phyloP scores from a whole-genome alignment of 2,113 vertebrate species.

The Archilochus colubris region DNA sequence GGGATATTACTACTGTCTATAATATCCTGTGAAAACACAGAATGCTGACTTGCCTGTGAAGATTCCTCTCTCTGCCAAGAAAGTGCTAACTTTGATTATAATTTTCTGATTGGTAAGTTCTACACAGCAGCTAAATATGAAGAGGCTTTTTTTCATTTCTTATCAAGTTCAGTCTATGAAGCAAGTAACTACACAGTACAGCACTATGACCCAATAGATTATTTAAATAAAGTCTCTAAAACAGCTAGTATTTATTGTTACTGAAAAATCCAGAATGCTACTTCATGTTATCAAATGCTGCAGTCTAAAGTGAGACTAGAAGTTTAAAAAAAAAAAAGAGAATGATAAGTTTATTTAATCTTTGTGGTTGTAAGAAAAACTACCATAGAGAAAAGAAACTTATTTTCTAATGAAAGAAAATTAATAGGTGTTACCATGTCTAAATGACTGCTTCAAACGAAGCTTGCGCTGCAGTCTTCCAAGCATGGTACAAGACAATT shows the following conservation, averaged over 20 bases:
- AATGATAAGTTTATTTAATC: neutral
- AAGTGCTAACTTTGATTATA: neutral
- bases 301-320: neutral
- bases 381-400: neutral
- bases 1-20: neutral
- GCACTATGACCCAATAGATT: neutral
- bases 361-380: neutral
- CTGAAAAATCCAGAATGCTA: neutral
- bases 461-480: neutral
- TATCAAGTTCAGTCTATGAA: neutral
- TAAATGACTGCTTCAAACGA: neutral
- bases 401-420: neutral
- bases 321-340: neutral
- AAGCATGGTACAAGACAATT: neutral
- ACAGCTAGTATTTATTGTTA: neutral
- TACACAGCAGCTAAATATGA: neutral
- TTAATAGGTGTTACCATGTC: neutral
- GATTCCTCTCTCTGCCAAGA: neutral
- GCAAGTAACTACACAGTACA: neutral
- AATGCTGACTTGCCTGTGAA: neutral
- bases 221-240: neutral
- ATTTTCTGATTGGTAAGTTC: neutral
- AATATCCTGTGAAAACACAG: neutral
- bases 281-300: neutral
- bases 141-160: neutral